Conservation (phyloP, 2,113 vertebrate species). For the Progne subis region DNA sequence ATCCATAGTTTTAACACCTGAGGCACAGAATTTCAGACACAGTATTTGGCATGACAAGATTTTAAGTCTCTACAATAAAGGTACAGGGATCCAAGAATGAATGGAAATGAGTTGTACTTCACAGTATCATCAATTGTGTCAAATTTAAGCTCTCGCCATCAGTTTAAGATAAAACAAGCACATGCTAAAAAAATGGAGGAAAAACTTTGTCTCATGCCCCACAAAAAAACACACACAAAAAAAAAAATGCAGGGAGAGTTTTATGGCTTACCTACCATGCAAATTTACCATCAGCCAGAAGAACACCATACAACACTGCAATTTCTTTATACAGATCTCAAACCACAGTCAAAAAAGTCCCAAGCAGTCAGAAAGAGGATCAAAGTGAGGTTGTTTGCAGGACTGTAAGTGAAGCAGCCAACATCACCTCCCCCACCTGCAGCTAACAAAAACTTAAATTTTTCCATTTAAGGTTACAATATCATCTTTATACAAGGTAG, state of each 20-base stretch:
- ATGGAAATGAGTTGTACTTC: background rate
- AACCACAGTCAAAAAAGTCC: background rate
- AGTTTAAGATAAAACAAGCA: background rate
- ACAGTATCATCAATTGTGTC: background rate
- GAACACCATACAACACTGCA: background rate
- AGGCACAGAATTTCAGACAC: background rate
- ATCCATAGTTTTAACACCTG: background rate
- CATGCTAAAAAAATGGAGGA: fast-evolving
- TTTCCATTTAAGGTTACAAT: background rate
- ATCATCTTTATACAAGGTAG: background rate
- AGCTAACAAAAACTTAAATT: background rate
- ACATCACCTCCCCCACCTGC: fast-evolving
- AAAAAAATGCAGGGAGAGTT: background rate
- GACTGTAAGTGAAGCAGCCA: background rate
- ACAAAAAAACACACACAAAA: background rate
- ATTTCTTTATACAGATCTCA: background rate
- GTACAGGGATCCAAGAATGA: background rate
- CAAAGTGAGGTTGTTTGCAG: background rate
- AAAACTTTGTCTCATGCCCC: background rate
- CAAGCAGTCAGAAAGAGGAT: background rate
- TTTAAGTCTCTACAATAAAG: background rate
- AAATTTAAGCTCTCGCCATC: background rate
- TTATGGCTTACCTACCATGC: background rate
- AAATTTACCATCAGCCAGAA: background rate
- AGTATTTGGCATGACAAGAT: background rate